These are phyloP conservation scores for Caradrina kadenii DNA, from an alignment of 2,888 invertebrate species.

Conservation along the genomic window DNA sequence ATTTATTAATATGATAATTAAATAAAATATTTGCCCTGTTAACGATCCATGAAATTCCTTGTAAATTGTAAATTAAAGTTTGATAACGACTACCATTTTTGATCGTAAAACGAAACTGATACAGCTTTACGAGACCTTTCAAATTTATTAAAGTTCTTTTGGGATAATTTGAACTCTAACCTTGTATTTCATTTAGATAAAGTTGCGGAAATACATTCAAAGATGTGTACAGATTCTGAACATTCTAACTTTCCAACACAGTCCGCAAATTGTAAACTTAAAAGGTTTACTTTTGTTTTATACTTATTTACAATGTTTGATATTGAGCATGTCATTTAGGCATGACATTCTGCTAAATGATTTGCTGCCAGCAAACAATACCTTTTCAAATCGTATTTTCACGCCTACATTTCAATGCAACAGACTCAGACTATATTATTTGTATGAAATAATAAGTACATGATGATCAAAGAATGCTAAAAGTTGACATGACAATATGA, in stretches of 20 bases:
- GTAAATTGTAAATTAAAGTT: background rate
- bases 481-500: background rate
- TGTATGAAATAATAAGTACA: background rate
- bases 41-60: constrained; percentile 11
- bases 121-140: background rate
- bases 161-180: background rate
- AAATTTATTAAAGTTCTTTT: background rate
- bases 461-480: background rate
- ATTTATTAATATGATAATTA: constrained; percentile 2
- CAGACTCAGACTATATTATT: background rate
- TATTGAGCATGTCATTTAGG: background rate
- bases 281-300: constrained; percentile 4
- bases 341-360: background rate
- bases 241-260: background rate
- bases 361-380: constrained; percentile 10
- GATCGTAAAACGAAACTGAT: background rate
- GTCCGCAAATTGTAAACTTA: too few species aligned
- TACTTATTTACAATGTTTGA: background rate
- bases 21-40: background rate
- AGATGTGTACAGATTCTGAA: background rate
- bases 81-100: background rate
- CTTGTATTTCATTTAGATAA: background rate
- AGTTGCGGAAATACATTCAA: background rate
- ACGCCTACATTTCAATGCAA: constrained; percentile 3
- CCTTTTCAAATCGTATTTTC: constrained; percentile 5